Base-by-base conservation (phyloP, 1,140 invertebrate genomes). In the Caenorhabditis remanei region DNA sequence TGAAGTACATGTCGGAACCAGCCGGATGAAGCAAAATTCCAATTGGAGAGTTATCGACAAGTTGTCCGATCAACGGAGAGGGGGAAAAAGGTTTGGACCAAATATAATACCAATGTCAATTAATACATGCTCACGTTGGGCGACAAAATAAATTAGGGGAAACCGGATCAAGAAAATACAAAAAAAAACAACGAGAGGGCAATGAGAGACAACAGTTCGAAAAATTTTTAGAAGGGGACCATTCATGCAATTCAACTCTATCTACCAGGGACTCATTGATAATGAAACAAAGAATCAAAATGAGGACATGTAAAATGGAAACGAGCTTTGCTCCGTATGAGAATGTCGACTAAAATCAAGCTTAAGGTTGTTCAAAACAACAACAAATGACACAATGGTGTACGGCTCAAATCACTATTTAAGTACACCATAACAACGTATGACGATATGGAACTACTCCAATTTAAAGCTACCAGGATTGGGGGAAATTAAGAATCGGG, bases 391-490 rank as follows among this genome's bases (percentile, higher is more conserved):
- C 32, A 32, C 32, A 32, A 32, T 32, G 32, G 32, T 32, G 32
- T 32, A 32, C 32, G 32, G 1, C 32, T 53, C 50, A 53, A 53
- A 19, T 58, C 14, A 58, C 55, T 58, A 58, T n/a, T 19, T 19
- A 6, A 58, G 19, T 14, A 58, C 55, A 14, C 50, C 50, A 53
- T 9, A 58, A n/a, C 6, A 14, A 19, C 4, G 14, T 58, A 6
- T n/a, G 9, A 16, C 14, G 55, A 58, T 63, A 32, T 63, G 24
- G 24, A 11, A 32, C 21, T 43, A 71, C 14, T 5, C 65, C 19
- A 46, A 71, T 19, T 79, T 79, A 79, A 79, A 53, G 71, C 71
- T 79, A 79, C n/a, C 71, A 79, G 46, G 21, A 9, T 48, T 5
- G 11, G n/a, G 21, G 5, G 32, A 19, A 67, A 50, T 24, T 0